Percentiles rank a stretch among this genome's conserved stretches.
Conservation (phyloP, 2,888 invertebrate genomes). For the Trissonchulus latispiculum region DNA sequence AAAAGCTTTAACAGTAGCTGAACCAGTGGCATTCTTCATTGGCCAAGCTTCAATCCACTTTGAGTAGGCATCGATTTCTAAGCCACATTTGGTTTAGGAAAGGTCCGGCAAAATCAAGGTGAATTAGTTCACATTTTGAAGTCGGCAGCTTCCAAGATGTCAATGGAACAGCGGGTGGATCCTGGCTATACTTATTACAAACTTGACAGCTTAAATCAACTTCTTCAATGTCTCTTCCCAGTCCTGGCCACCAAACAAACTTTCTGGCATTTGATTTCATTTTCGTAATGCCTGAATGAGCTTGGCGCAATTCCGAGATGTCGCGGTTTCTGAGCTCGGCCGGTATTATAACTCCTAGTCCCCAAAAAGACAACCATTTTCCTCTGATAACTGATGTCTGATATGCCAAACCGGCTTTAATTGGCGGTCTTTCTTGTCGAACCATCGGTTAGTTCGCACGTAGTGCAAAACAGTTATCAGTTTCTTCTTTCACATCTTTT, state of each 20-base stretch:
- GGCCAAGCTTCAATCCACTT: not conserved
- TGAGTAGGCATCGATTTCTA: not conserved
- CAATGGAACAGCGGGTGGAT: not conserved
- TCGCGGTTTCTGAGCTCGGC: not conserved
- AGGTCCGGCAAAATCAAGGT: constrained; percentile 4
- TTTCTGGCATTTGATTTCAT: not conserved
- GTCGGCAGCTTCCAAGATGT: not conserved
- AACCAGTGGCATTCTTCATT: not conserved
- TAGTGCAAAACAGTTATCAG: too few relatives aligned
- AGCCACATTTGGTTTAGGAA: not conserved
- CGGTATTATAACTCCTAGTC: not conserved
- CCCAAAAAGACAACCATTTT: not conserved
- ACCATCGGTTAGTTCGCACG: too few relatives aligned
- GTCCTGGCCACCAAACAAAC: not conserved
- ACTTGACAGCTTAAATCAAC: not conserved
- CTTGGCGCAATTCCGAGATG: not conserved
- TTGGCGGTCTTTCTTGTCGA: too few relatives aligned
- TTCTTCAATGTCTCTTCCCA: not conserved
- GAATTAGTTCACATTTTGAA: not conserved
- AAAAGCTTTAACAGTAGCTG: not conserved
- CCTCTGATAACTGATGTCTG: too few relatives aligned
- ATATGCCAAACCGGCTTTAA: too few relatives aligned
- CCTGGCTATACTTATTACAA: not conserved
- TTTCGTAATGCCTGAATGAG: not conserved
- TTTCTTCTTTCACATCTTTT: not conserved